Conservation (phyloP, 2,888 invertebrate species). For the Lissonota sp. region DNA sequence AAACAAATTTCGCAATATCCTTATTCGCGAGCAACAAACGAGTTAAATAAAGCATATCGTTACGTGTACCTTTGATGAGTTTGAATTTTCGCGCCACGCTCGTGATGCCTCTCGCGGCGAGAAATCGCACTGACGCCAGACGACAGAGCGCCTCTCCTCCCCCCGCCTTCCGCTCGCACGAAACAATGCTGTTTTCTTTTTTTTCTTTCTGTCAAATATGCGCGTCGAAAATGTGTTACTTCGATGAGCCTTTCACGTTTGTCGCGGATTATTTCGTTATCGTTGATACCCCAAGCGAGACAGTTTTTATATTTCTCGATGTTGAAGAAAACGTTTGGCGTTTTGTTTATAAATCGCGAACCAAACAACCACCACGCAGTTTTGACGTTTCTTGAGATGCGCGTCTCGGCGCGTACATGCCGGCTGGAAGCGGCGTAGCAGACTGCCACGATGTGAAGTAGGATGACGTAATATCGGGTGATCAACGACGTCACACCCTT, state of each 20-base stretch:
- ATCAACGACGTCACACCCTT: slow-evolving; percentile 72
- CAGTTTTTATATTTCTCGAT: neutral
- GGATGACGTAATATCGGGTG: slow-evolving; percentile 80
- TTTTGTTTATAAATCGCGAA: neutral
- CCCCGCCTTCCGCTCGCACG: slow-evolving; percentile 25
- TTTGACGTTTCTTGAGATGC: slow-evolving; percentile 52
- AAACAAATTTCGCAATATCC: neutral
- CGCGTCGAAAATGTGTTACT: neutral
- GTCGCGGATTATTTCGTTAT: neutral
- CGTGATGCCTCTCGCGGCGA: slow-evolving; percentile 32
- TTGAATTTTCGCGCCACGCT: slow-evolving; percentile 45
- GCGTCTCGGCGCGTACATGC: slow-evolving; percentile 27
- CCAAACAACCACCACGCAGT: slow-evolving; percentile 10
- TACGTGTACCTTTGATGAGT: slow-evolving; percentile 8
- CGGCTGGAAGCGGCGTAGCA: slow-evolving; percentile 54
- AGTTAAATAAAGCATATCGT: neutral
- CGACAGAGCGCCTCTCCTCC: slow-evolving; percentile 2
- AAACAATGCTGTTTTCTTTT: neutral
- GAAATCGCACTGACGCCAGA: slow-evolving; percentile 15
- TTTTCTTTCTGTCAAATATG: slow-evolving; percentile 2
- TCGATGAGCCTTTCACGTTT: neutral
- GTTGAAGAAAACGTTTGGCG: neutral
- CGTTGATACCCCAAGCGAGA: neutral
- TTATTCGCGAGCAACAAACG: neutral
- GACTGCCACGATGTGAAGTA: slow-evolving; percentile 53